Base-by-base conservation (phyloP, 2,888 invertebrate species). In the Encarsia formosa region DNA sequence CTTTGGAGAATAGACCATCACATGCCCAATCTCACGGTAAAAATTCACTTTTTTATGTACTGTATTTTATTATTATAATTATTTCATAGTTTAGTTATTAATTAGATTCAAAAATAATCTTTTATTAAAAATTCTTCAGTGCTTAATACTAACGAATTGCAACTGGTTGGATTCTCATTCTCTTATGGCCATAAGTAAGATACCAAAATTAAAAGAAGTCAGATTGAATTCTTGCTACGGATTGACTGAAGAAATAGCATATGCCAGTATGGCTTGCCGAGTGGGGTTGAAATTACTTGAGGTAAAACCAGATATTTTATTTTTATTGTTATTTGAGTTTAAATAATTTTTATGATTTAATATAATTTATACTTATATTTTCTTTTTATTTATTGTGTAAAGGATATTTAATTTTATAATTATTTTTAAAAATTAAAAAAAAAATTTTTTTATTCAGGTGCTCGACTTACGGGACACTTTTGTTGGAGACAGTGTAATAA, bases 131-230 rank as follows among this genome's bases (percentile, higher is more conserved):
- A 50, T 58, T 58, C 68, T 67, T 51, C 68, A 87, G 86, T 81
- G 82, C 40, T 66, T 90, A 41, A 82, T 86, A 63, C 76, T 91
- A 46, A 86, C 86, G 24, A 79, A 82, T 54, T 88, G 88, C 66
- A 75, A 79, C 5, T 90, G 89, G 88, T 79, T 91, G 54, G 82
- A 84, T 45, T 83, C 87, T 0, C 84, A 86, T 52, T 81, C 84
- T 37, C 75, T 91, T 9, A 78, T 90, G 71, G 81, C 86, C 1
- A 75, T 91, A 2, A 86, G 87, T 63, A 90, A 89, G 74, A 75
- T 86, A 65, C 74, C 78, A 2, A 70, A 75, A 5, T 76, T 91
- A 22, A 78, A 79, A 34, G 79, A 81, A 32, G 75, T 91, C 5
- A 77, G 81, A 49, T 71, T 87, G 59, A 77, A 81, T 35, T 82